Conservation (phyloP, 2,797 vertebrate species). For the Meriones psammophilus region DNA sequence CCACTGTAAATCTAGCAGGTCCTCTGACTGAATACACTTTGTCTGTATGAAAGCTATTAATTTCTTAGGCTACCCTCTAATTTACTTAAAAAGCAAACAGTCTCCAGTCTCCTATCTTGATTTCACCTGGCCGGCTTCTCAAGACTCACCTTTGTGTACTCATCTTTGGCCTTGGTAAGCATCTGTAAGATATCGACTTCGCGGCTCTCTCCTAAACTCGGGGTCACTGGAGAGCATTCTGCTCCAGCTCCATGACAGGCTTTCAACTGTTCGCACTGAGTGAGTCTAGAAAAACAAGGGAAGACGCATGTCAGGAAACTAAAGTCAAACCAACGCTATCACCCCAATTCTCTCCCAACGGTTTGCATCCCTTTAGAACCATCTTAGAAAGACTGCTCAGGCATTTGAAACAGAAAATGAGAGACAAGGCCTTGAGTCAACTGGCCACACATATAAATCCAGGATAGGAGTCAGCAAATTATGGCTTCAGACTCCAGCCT, state of each 20-base stretch:
- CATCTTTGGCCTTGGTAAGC: slow-evolving; percentile 95
- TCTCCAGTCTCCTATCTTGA: background rate
- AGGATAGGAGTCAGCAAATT: background rate
- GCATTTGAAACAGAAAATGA: background rate
- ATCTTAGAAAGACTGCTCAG: slow-evolving; percentile 15
- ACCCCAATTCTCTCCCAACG: background rate
- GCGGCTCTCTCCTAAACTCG: slow-evolving; percentile 88
- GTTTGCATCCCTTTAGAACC: background rate
- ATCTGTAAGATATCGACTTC: slow-evolving; percentile 96
- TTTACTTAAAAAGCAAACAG: slow-evolving; percentile 36
- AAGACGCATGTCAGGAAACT: slow-evolving; percentile 61
- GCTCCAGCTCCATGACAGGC: slow-evolving; percentile 89
- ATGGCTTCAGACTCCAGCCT: background rate
- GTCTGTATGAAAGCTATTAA: slow-evolving; percentile 1
- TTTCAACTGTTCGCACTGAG: slow-evolving; percentile 93
- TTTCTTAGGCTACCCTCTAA: slow-evolving; percentile 49
- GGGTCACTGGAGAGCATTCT: slow-evolving; percentile 88
- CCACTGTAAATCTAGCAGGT: slow-evolving; percentile 3
- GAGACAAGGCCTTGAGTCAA: background rate
- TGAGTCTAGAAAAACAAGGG: slow-evolving; percentile 90
- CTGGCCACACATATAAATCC: background rate
- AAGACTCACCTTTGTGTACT: slow-evolving; percentile 94
- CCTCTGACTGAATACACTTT: slow-evolving; percentile 9
- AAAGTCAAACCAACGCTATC: background rate
- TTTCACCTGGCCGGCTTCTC: background rate